Conservation (phyloP, 2,888 invertebrate species). For the Pomacea canaliculata region DNA sequence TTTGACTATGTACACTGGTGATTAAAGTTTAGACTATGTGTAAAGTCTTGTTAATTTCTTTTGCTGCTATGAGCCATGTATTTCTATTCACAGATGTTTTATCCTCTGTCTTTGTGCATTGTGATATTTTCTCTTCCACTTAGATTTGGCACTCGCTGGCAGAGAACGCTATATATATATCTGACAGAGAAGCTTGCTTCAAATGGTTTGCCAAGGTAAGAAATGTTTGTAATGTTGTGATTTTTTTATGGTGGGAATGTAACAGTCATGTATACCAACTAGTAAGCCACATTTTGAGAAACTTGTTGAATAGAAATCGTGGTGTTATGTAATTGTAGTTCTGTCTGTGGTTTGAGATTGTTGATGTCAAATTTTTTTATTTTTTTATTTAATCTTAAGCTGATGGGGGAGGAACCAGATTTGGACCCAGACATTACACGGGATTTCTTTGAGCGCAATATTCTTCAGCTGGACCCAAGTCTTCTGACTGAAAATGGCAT, state of each 20-base stretch:
- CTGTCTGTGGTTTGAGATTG: too few relatives aligned
- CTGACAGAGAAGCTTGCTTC: constrained; percentile 96
- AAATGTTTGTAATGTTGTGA: neutral
- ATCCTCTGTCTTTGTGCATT: too few relatives aligned
- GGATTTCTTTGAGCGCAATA: constrained; percentile 95
- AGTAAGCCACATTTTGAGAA: too few relatives aligned
- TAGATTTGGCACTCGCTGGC: constrained; percentile 92
- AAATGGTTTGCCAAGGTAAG: constrained; percentile 92
- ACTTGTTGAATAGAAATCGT: too few relatives aligned
- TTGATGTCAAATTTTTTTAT: too few relatives aligned
- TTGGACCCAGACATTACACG: constrained; percentile 94
- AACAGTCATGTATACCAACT: neutral
- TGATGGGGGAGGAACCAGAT: constrained; percentile 87
- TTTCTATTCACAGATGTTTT: too few relatives aligned
- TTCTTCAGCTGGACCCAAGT: constrained; percentile 90
- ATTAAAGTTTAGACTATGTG: too few relatives aligned
- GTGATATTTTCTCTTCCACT: constrained; percentile 3
- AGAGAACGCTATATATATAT: constrained; percentile 90
- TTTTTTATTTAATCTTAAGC: constrained; percentile 40
- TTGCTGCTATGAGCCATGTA: too few relatives aligned
- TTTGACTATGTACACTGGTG: too few relatives aligned
- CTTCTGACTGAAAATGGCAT: constrained; percentile 94
- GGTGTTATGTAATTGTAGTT: too few relatives aligned
- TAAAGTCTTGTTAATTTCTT: too few relatives aligned
- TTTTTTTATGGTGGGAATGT: neutral